Evolutionary conservation across 2,113 vertebrate genomes (phyloP).

Genomic region (Anseranas semipalmata): DNA sequence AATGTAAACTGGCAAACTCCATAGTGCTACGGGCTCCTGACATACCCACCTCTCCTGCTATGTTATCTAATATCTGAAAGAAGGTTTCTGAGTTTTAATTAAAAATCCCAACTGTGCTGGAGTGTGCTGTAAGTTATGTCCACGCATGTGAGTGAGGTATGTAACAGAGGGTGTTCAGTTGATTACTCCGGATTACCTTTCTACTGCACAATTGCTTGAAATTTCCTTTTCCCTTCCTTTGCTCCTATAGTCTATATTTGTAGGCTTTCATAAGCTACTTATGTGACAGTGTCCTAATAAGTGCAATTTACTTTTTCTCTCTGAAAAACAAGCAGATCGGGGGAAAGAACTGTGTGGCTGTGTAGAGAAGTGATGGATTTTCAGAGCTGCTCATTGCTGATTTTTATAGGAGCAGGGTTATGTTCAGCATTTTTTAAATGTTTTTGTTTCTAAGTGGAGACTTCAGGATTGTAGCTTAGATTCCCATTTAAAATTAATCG

Average conservation of each 20-base stretch:
- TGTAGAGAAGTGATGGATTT: neutral
- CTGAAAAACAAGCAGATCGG: neutral
- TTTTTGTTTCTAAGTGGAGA: neutral
- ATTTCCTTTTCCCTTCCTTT: neutral
- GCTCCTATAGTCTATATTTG: neutral
- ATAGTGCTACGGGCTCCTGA: neutral
- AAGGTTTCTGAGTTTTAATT: neutral
- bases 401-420: neutral
- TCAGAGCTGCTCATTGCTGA: neutral
- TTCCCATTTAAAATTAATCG: neutral
- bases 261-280: neutral
- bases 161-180: neutral
- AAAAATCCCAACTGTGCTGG: neutral
- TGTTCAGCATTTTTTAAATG: neutral
- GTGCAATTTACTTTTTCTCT: neutral
- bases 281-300: neutral
- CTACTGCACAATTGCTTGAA: neutral
- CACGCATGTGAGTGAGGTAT: accelerated
- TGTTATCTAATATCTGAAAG: neutral
- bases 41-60: neutral
- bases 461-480: neutral
- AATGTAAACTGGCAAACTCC: neutral
- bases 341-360: neutral
- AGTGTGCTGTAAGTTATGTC: accelerated
- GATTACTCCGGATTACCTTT: neutral